Evolutionary conservation across 2,797 vertebrate species (phyloP), one percentile per base, ranked within the genome.

Genomic region (Pseudochaenichthys georgianus): DNA sequence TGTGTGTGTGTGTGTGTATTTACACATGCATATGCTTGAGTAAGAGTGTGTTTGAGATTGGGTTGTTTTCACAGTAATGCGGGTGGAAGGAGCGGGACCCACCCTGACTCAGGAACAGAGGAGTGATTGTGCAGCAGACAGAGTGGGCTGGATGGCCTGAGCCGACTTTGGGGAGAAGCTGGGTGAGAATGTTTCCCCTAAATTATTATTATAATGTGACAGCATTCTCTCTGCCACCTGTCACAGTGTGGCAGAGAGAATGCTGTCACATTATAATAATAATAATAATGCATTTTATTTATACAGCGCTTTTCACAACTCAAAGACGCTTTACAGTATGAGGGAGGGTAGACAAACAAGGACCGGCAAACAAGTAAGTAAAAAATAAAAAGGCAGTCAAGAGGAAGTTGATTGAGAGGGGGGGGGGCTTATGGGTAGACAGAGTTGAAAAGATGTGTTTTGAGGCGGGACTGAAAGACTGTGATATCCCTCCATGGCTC

Each of bases 21-120:
- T 91, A 87, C 82, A 78, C 71, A 87, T 77, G 84, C 73, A 73
- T 83, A 83, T 83, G 87, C 84, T 73, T 85, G 81, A 89, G 81
- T 77, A 68, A 84, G 81, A 88, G 90, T 85, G 89, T 87, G 80
- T 89, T 91, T 92, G 90, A 93, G 91, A 91, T 92, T 89, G 83
- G 88, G 87, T 90, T 94, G 92, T 95, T 94, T 94, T 94, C 88
- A 90, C 84, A 92, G 90, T 86, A 85, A 76, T 88, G 89, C 13
- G 83, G 90, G 78, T 85, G 90, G 84, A 91, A 86, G 89, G 82
- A 88, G 87, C 10, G 2, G 70, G 89, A 93, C 91, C 91, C 91
- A 89, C 93, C 91, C 91, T 77, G 77, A 87, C 83, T 80, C 87
- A 73, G 0, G 87, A 93, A 95, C 93, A 95, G 93, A 94, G 92